Evolutionary conservation across 2,113 vertebrate genomes (phyloP), one percentile per base, ranked within the genome.

Genomic region (Gobio gobio): DNA sequence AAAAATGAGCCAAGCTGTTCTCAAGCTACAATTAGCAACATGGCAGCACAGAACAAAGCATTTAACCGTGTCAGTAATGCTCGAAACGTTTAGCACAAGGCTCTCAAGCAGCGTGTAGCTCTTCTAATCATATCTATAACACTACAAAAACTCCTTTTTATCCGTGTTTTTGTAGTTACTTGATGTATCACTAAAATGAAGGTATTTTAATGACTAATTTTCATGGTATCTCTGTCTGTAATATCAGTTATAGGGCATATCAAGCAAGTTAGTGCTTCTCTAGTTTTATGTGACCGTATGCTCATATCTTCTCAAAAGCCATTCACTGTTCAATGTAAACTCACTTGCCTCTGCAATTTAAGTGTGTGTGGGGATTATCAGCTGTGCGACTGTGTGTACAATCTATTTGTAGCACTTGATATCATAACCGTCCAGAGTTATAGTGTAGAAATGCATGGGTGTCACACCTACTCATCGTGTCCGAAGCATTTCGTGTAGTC

Each of bases 341-440:
- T 45, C n/a, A 61, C 74, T 78, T 78, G 45, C 70, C 58, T 47
- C 20, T 73, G 10, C 13, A 40, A 47, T 47, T 26, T 26, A 22
- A 16, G 18, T 29, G 76, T 64, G 84, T 87, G 91, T 90, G 91
- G 12, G 88, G 64, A 73, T 64, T 70, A 3, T 24, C 81, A 54
- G 61, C 45, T 88, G 59, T 68, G 16, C 20, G 47, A 89, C 83
- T 9, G 24, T 75, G 78, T 86, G 78, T 86, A 91, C 91, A 91
- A 88, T 90, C 64, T 86, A 58, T 29, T 77, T n/a, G 54, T 84
- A 68, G 89, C 45, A 74, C 78, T 58, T 82, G 56, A 83, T 70
- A 68, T 68, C 66, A 58, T 40, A 70, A 84, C 24, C 66, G 64
- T 78, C 83, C 73, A 59, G 63, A 74, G 78, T 78, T 10, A 10